These are phyloP conservation scores for Rhaphigaster nebulosa DNA, from an alignment of 2,888 invertebrate species.

Conservation along the genomic window DNA sequence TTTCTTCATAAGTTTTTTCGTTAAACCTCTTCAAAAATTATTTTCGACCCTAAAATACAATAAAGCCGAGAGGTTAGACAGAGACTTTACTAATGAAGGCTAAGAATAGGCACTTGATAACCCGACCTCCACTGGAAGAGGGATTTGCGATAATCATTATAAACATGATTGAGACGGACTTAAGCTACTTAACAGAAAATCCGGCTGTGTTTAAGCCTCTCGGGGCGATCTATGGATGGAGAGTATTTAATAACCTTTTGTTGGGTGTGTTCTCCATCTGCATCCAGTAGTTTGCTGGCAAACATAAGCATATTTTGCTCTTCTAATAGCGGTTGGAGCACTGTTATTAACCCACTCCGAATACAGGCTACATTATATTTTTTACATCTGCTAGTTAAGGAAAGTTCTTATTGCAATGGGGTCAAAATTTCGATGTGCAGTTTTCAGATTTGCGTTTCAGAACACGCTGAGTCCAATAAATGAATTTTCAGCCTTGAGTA, in stretches of 20 bases:
- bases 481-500: too few relatives aligned
- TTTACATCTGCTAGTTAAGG: too few relatives aligned
- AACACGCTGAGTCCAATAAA: too few relatives aligned
- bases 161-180: conserved; percentile 31
- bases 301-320: neutral
- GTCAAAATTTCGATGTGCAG: too few relatives aligned
- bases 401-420: too few relatives aligned
- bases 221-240: neutral
- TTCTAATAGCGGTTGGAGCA: neutral
- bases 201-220: conserved; percentile 18
- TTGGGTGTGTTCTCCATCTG: neutral
- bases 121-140: neutral
- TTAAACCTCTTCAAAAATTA: neutral
- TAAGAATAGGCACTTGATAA: neutral
- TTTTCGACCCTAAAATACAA: neutral
- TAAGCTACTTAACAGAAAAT: conserved; percentile 32
- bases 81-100: neutral
- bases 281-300: neutral
- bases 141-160: conserved; percentile 42
- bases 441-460: too few relatives aligned
- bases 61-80: neutral
- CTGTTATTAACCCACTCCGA: neutral
- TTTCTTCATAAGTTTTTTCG: neutral
- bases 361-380: too few relatives aligned
- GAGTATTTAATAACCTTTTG: conserved; percentile 30